These are phyloP conservation scores for Habrosyne pyritoides DNA, from an alignment of 2,888 invertebrate species.

Conservation along the genomic window DNA sequence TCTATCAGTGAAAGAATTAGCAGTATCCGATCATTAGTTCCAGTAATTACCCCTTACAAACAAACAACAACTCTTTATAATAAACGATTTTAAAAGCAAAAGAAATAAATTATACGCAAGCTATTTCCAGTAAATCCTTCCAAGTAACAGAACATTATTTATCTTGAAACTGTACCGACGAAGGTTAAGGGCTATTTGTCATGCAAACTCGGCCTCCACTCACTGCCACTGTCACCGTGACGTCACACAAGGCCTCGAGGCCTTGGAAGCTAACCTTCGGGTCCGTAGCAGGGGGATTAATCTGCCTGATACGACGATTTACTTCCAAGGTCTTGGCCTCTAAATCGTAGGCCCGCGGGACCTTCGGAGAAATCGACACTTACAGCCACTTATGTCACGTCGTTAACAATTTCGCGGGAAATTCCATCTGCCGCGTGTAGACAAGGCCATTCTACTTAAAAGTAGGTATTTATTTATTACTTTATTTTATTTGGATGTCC, in stretches of 20 bases:
- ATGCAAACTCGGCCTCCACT: slow-evolving; percentile 34
- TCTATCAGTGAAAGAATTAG: too few species aligned
- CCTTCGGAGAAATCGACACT: slow-evolving; percentile 34
- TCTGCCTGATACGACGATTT: slow-evolving; percentile 41
- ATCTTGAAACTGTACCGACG: slow-evolving; percentile 20
- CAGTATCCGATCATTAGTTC: too few species aligned
- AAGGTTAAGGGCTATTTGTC: slow-evolving; percentile 27
- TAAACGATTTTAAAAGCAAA: background rate
- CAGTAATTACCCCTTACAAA: too few species aligned
- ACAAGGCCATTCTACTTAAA: background rate
- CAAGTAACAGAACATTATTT: background rate
- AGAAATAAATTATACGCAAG: background rate
- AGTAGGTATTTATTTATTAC: too few species aligned
- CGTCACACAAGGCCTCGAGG: slow-evolving; percentile 28
- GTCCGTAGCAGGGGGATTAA: slow-evolving; percentile 40
- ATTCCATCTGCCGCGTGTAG: background rate
- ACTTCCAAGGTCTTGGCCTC: slow-evolving; percentile 54
- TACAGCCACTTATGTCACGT: slow-evolving; percentile 20
- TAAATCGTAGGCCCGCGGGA: slow-evolving; percentile 30
- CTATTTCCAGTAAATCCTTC: background rate
- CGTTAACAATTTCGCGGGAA: slow-evolving; percentile 12
- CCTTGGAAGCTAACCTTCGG: slow-evolving; percentile 45
- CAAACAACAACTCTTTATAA: too few species aligned
- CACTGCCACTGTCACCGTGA: slow-evolving; percentile 42
- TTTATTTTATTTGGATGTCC: too few species aligned